Base-by-base conservation (phyloP, 2,113 vertebrate species). In the Pyxicephalus adspersus region DNA sequence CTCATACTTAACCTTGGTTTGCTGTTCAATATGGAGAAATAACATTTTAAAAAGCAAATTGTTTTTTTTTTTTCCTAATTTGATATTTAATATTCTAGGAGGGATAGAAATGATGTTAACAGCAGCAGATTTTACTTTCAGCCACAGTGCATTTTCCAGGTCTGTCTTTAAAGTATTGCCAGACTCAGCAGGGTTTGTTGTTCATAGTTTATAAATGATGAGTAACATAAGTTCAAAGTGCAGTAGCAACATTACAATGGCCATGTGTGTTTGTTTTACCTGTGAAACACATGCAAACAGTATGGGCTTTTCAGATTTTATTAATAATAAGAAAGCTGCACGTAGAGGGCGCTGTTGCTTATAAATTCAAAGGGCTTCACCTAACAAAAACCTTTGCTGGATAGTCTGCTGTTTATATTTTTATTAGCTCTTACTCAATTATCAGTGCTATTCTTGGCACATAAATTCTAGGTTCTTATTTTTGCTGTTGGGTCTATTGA, bases 301-400 rank as follows among this genome's bases (percentile, higher is more conserved):
- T 74, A 60, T 23, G 29, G 26, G 64, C n/a, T 75, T 55, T 75
- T 64, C 57, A 74, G 54, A 66, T 82, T 75, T 66, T 52, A 86
- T 83, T 86, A 80, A 84, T 23, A 72, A 54, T 15, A 81, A 58
- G 60, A 51, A 70, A 86, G 86, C 84, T 84, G 88, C 88, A 77
- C 86, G 89, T 92, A 94, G 94, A 92, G 92, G 94, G 94, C 92
- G 92, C 92, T 94, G 87, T 93, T 94, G 92, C 52, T 92, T 90
- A 63, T 17, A 23, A 84, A 93, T 93, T 93, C 86, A 86, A 55
- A 86, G 81, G 86, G 74, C 72, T 51, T 86, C 88, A 87, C 81
- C 68, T 85, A 84, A 64, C 73, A 74, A 77, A 83, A 87, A 85
- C 75, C 83, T 72, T 85, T 81, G 83, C 84, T 77, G 87, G 84